Conservation (phyloP, 2,113 vertebrate genomes). For the Pedetes capensis region DNA sequence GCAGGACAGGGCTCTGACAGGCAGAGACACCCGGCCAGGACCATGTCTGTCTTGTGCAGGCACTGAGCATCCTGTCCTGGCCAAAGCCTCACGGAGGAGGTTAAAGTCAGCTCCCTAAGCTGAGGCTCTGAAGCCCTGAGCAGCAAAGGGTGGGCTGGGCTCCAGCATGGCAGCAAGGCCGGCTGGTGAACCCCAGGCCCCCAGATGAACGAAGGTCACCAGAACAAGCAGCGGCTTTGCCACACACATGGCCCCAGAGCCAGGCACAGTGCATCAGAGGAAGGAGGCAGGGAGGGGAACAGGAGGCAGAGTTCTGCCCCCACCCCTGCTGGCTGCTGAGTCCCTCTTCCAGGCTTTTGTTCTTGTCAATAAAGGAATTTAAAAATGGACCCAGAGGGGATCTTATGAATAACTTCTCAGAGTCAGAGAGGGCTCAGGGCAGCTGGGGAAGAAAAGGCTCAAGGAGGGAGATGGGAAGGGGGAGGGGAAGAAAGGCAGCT, state of each 20-base stretch:
- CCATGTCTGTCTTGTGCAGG: not conserved
- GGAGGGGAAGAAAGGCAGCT: not conserved
- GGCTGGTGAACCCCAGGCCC: not conserved
- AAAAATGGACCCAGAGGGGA: too few species aligned
- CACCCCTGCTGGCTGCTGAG: too few species aligned
- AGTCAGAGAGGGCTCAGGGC: too few species aligned
- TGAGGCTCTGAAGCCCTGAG: not conserved
- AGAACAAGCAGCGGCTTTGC: not conserved
- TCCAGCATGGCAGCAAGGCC: not conserved
- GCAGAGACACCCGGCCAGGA: not conserved
- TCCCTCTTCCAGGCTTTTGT: too few species aligned
- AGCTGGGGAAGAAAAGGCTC: too few species aligned
- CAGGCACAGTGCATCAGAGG: not conserved
- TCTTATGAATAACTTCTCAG: too few species aligned
- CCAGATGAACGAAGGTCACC: fast-evolving
- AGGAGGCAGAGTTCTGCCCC: not conserved
- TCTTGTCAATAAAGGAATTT: too few species aligned
- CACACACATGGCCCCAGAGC: not conserved
- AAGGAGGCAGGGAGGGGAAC: too few species aligned
- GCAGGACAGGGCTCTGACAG: not conserved
- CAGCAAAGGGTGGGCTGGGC: not conserved
- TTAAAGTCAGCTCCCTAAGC: not conserved
- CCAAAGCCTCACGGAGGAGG: not conserved
- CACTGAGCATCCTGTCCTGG: not conserved
- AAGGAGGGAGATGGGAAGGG: too few species aligned